A percentile compares a stretch with the other conserved stretches of the same genome.
phyloP scores from a whole-genome alignment of 1,140 invertebrate species.

The Bombus confusus region DNA sequence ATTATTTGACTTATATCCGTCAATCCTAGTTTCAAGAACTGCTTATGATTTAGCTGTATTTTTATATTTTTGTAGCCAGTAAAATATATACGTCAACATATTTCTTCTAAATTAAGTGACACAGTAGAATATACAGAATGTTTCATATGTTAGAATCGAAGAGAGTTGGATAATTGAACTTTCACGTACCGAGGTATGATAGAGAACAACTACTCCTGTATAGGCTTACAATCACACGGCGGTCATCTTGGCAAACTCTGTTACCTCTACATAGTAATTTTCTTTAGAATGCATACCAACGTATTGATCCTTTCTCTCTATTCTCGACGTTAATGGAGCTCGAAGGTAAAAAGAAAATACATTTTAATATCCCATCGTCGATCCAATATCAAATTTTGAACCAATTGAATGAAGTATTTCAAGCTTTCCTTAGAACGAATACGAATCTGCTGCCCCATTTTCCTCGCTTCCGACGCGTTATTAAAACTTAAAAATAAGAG shows the following conservation, averaged over 20 bases:
- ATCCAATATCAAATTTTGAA: neutral
- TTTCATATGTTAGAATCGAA: neutral
- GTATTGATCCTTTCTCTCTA: neutral
- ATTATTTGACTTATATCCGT: too few species aligned
- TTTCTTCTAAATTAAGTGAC: too few species aligned
- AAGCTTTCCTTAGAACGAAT: neutral
- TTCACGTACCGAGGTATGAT: too few species aligned
- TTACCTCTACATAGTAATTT: neutral
- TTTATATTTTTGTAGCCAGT: neutral
- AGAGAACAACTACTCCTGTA: too few species aligned
- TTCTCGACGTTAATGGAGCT: too few species aligned
- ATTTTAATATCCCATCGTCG: neutral
- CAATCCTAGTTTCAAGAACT: neutral
- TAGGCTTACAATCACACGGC: too few species aligned
- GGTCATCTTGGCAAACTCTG: neutral
- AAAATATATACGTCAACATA: neutral
- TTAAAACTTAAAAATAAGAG: too few species aligned
- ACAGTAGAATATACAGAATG: too few species aligned
- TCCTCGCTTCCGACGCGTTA: neutral
- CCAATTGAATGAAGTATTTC: neutral
- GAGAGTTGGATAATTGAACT: neutral
- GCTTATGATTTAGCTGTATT: neutral
- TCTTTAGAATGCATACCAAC: neutral
- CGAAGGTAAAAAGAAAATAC: neutral
- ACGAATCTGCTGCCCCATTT: neutral